A percentile compares a stretch with the other conserved stretches of the same genome.
Evolutionary conservation across 2,888 invertebrate species (phyloP).

Genomic region (Amphimallon solstitiale): DNA sequence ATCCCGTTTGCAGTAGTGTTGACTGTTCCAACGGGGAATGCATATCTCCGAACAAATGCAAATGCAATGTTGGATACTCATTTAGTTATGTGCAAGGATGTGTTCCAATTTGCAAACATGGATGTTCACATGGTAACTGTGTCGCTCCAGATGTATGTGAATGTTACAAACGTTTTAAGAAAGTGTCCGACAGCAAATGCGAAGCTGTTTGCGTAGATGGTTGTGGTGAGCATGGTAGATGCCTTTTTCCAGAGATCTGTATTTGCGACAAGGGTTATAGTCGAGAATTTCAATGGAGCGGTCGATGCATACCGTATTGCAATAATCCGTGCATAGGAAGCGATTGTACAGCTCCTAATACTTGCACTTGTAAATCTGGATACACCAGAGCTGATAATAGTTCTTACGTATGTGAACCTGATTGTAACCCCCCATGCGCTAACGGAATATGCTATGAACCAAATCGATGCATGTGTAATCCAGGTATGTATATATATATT

Average conservation of each 20-base stretch:
- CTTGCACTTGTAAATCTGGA: slow-evolving; percentile 39
- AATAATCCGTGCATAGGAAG: slow-evolving; percentile 42
- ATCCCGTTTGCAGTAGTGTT: slow-evolving; percentile 40
- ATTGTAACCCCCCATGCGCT: slow-evolving; percentile 49
- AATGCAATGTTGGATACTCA: slow-evolving; percentile 35
- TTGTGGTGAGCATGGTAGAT: slow-evolving; percentile 41
- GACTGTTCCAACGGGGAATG: slow-evolving; percentile 44
- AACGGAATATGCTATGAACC: slow-evolving; percentile 54
- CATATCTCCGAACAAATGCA: slow-evolving; percentile 40
- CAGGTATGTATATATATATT: slow-evolving; percentile 37
- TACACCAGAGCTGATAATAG: neutral
- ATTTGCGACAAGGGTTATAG: slow-evolving; percentile 47
- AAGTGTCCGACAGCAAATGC: slow-evolving; percentile 57
- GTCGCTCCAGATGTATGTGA: slow-evolving; percentile 56
- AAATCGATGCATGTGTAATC: slow-evolving; percentile 43
- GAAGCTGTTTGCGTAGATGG: slow-evolving; percentile 32
- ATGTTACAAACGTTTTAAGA: slow-evolving; percentile 67
- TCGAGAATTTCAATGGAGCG: slow-evolving; percentile 33
- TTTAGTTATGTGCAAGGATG: slow-evolving; percentile 43
- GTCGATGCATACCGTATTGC: slow-evolving; percentile 52
- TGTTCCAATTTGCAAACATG: slow-evolving; percentile 47
- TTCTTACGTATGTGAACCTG: slow-evolving; percentile 35
- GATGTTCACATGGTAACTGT: slow-evolving; percentile 57
- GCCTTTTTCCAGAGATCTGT: slow-evolving; percentile 46
- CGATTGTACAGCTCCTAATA: slow-evolving; percentile 47